These are phyloP conservation scores for Tuberolachnus salignus DNA, from an alignment of 2,888 invertebrate species.

Conservation along the genomic window DNA sequence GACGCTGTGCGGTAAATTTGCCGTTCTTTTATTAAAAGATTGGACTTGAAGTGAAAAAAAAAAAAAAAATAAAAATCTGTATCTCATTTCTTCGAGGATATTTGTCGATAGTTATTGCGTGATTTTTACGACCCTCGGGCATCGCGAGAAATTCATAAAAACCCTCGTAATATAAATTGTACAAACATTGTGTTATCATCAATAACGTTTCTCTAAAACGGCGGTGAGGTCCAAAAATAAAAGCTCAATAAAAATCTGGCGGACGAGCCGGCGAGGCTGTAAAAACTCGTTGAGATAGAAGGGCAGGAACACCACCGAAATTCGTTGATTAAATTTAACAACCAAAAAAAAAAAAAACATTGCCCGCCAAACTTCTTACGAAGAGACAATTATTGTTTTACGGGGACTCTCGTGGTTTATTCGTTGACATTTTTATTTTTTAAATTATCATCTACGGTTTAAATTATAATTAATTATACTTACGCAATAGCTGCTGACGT, in stretches of 20 bases:
- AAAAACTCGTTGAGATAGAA: constrained; percentile 24
- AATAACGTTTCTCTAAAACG: not conserved
- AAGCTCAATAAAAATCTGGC: constrained; percentile 39
- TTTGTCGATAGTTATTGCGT: not conserved
- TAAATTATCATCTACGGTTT: too few relatives aligned
- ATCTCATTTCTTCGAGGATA: constrained; percentile 16
- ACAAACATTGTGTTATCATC: constrained; percentile 34
- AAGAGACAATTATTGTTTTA: constrained; percentile 51
- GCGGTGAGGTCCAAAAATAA: constrained; percentile 38
- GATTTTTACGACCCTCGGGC: constrained; percentile 29
- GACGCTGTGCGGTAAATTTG: not conserved
- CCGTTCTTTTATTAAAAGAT: not conserved
- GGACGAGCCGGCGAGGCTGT: constrained; percentile 19
- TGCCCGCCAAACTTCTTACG: constrained; percentile 18
- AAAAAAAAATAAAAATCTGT: not conserved
- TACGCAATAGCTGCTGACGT: too few relatives aligned
- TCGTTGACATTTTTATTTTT: too few relatives aligned
- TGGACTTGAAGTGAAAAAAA: not conserved
- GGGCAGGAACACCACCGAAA: constrained; percentile 19
- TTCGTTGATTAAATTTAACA: constrained; percentile 28
- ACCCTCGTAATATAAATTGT: not conserved
- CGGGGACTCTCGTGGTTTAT: constrained; percentile 18
- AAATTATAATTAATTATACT: too few relatives aligned
- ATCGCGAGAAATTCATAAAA: constrained; percentile 9
- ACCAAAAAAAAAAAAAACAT: not conserved